A percentile compares a stretch with the other conserved stretches of the same genome.
Evolutionary conservation across 1,140 invertebrate genomes (phyloP).

Genomic region (Ceratosolen fusciceps): DNA sequence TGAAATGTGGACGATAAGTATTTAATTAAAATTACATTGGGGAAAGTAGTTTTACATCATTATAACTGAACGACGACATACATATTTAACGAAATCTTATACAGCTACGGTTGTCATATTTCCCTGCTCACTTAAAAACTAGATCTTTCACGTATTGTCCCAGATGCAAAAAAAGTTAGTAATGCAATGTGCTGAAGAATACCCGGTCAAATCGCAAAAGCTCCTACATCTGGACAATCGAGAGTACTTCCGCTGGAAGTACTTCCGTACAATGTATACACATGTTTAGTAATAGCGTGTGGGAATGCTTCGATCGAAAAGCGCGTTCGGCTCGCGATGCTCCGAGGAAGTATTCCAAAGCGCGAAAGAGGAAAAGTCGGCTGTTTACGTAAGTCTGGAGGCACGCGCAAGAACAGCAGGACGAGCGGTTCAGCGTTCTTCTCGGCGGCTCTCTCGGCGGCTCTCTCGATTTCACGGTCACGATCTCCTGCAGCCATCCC

Average conservation of each 20-base stretch:
- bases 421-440: not conserved
- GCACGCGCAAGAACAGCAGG: not conserved
- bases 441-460: not conserved
- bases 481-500: not conserved
- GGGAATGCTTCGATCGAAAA: not conserved
- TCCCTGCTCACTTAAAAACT: not conserved
- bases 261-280: too few relatives aligned
- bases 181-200: too few relatives aligned
- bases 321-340: not conserved
- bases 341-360: not conserved
- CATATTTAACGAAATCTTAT: not conserved
- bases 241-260: too few relatives aligned
- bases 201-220: not conserved
- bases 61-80: not conserved
- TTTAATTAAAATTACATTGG: not conserved
- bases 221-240: not conserved
- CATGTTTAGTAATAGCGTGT: not conserved
- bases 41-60: not conserved
- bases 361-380: not conserved
- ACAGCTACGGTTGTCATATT: not conserved
- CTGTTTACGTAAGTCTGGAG: conserved; percentile 33
- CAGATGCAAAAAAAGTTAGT: too few relatives aligned
- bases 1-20: not conserved
- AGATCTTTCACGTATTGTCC: too few relatives aligned
- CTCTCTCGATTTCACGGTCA: conserved; percentile 39